Evolutionary conservation across 2,797 vertebrate species (phyloP), one percentile per base, ranked within the genome.

Genomic region (Galago senegalensis): DNA sequence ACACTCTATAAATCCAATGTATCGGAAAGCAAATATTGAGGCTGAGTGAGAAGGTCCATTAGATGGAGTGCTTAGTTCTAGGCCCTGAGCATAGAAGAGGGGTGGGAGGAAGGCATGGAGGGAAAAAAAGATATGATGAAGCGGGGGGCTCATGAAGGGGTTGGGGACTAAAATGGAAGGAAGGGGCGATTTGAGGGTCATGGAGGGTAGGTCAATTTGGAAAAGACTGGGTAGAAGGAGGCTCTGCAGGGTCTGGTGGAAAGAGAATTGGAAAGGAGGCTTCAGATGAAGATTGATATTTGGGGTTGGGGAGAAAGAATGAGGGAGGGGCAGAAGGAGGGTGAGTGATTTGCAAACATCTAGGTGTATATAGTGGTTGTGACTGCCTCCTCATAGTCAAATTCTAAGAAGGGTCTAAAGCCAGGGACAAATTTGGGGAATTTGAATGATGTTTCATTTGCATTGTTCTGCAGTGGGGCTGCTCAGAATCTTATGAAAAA

Each of bases 1-100:
- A 98, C 98, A 97, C 96, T 97, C 97, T 98, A 97, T 98, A 97
- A 98, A 98, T 98, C 94, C 98, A 98, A 98, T 98, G 97, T 98
- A 98, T 98, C 97, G 98, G 98, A 99, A 99, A 98, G 98, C 98
- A 99, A 99, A 99, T 98, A 99, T 98, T 99, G 96, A 97, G 96
- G 90, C 95, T 95, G 79, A 97, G 98, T 87, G 97, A 98, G 97
- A 98, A 97, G 98, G 96, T 97, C 97, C 83, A 40, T 98, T 98
- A 98, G 96, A 95, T 96, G 96, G 95, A 97, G 96, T 93, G 79
- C 89, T 97, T 96, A 97, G 94, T 92, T 95, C 89, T 90, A 91
- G 61, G 90, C 91, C 84, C 93, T 90, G 93, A 72, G 94, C 40
- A 0, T 31, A 56, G 21, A 46, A 91, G 87, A 91, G 91, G 70